These are phyloP conservation scores for Aethes cnicana DNA, from an alignment of 2,888 invertebrate species.

Conservation along the genomic window DNA sequence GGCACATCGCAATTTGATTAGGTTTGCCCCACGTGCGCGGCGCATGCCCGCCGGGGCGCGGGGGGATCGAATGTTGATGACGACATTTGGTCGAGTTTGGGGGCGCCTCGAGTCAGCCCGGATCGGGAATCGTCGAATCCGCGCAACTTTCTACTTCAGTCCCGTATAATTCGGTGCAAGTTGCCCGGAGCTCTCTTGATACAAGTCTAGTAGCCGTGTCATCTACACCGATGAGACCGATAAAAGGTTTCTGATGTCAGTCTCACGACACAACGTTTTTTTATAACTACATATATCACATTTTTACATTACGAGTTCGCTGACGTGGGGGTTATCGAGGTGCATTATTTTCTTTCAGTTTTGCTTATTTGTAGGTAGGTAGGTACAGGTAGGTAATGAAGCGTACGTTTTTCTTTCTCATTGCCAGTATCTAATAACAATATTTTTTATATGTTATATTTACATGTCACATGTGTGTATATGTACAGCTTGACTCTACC, in stretches of 20 bases:
- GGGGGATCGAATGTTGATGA: constrained; percentile 61
- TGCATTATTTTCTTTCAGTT: constrained; percentile 5
- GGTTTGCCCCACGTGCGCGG: constrained; percentile 48
- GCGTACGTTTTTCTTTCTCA: too few relatives aligned
- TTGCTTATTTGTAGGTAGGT: too few relatives aligned
- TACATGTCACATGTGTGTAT: too few relatives aligned
- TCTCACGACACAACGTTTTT: too few relatives aligned
- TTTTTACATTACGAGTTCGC: constrained; percentile 3
- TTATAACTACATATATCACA: too few relatives aligned
- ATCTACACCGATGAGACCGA: constrained; percentile 49
- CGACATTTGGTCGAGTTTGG: constrained; percentile 66
- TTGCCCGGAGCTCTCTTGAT: constrained; percentile 10
- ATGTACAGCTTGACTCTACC: too few relatives aligned
- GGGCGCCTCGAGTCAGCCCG: constrained; percentile 46
- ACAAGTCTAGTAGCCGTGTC: constrained; percentile 29
- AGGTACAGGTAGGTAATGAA: too few relatives aligned
- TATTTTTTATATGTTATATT: too few relatives aligned
- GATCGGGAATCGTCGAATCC: constrained; percentile 42
- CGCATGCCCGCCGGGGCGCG: constrained; percentile 56
- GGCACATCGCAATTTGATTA: constrained; percentile 59
- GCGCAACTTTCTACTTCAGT: constrained; percentile 12
- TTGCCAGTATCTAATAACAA: too few relatives aligned
- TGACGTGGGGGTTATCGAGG: constrained; percentile 8
- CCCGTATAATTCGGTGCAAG: constrained; percentile 13
- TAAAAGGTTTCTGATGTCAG: constrained; percentile 69